Evolutionary conservation across 2,888 invertebrate species (phyloP).

Genomic region (Chymomyza fuscimana): DNA sequence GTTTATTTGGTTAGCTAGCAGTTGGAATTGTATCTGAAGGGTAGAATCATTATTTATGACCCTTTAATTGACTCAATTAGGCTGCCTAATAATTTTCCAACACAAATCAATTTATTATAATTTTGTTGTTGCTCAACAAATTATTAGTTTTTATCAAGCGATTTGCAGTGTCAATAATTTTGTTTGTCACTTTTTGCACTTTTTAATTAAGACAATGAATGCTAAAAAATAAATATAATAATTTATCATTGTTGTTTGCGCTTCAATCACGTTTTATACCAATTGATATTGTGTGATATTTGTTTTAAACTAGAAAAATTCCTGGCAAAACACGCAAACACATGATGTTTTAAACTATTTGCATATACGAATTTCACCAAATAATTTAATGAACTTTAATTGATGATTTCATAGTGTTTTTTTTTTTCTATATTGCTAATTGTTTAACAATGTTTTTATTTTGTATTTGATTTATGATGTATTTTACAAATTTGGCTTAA

Average conservation of each 20-base stretch:
- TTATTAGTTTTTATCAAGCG: background rate
- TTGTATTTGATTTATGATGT: background rate
- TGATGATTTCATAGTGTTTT: background rate
- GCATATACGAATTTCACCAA: background rate
- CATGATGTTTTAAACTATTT: background rate
- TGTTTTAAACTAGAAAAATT: background rate
- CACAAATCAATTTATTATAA: background rate
- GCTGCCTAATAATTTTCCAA: slow-evolving; percentile 9
- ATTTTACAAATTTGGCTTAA: background rate
- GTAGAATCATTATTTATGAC: slow-evolving; percentile 11
- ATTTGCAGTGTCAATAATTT: background rate
- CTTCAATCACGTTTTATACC: background rate
- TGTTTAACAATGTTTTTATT: background rate
- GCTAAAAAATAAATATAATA: background rate
- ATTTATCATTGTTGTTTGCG: background rate
- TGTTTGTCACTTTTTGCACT: background rate
- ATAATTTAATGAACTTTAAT: background rate
- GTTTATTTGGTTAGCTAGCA: background rate
- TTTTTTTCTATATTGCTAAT: background rate
- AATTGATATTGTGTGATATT: background rate
- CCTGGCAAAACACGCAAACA: background rate
- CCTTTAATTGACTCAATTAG: slow-evolving; percentile 57
- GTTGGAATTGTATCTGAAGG: background rate
- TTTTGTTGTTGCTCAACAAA: background rate
- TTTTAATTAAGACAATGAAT: background rate